Base-by-base conservation (phyloP, 2,888 invertebrate species). In the Luperina testacea region DNA sequence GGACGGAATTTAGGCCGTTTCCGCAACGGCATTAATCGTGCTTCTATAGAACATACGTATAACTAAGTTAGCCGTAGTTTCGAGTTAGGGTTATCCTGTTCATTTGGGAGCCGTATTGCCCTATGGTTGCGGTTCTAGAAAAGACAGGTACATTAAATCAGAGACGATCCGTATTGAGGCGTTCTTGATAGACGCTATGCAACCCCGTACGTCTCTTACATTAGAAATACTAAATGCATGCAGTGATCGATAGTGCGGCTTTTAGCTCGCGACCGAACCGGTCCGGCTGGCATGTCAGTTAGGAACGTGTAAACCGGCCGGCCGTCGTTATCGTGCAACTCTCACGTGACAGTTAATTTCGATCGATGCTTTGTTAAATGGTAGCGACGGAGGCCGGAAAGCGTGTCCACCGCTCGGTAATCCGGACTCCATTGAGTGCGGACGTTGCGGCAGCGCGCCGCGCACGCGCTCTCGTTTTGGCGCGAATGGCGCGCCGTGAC, bases 201-300 rank as follows among this genome's bases (percentile, higher is more conserved):
- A 96, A 97, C 97, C 93, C 97, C 96, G 97, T 96, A 97, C 97
- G 97, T 95, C 93, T 96, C 94, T 94, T 95, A 97, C 97, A 97
- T 93, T 92, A 87, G 82, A 88, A 83, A 87, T 87, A 82, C 80
- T 78, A 64, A 77, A 72, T 77, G 76, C 72, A 83, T 81, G 85
- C 85, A 81, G 80, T 84, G 88, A 90, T 91, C 89, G 91, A 88
- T 91, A 90, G 87, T 87, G 80, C 80, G 75, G 85, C 84, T 81
- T 87, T 84, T 85, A 83, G 88, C 78, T 85, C 75, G 78, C 84
- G 86, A 87, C 82, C 84, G 89, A 89, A 91, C 91, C 90, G 90
- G 91, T 92, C 83, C 80, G 88, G 88, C 87, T 86, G 89, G 89
- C 87, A 90, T 91, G 91, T 89, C 88, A 90, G 91, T 90, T 87